Percentiles rank a stretch among this genome's conserved stretches.
Evolutionary conservation across 2,888 invertebrate species (phyloP).

Genomic region (Nomada ruficornis): DNA sequence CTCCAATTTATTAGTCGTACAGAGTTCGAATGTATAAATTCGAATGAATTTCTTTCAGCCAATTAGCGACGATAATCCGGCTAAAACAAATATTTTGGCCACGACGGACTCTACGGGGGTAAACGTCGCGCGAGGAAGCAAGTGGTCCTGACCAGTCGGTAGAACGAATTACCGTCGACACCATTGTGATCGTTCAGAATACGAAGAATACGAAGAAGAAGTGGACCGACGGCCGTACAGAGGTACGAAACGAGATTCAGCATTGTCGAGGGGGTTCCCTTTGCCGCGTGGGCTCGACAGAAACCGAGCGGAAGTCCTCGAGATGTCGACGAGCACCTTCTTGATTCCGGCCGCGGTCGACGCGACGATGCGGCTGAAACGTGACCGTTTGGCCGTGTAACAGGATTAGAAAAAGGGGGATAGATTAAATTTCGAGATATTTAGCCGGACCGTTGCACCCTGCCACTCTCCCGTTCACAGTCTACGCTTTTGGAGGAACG

Average conservation of each 20-base stretch:
- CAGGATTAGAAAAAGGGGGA: conserved; percentile 75
- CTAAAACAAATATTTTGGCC: conserved; percentile 18
- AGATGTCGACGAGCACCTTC: conserved; percentile 59
- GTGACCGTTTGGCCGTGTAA: conserved; percentile 78
- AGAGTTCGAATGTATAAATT: too few species aligned
- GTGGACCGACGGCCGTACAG: conserved; percentile 5
- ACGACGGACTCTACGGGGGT: conserved; percentile 61
- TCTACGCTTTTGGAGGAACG: neutral
- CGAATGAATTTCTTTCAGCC: too few species aligned
- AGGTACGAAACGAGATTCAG: conserved; percentile 63
- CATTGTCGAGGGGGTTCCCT: conserved; percentile 56
- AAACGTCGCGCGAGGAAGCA: conserved; percentile 25
- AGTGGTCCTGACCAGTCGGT: conserved; percentile 15
- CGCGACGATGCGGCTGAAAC: conserved; percentile 47
- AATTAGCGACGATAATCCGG: too few species aligned
- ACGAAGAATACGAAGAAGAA: neutral
- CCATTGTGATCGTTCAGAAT: conserved; percentile 30
- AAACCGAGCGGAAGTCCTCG: conserved; percentile 64
- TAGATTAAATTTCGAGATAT: conserved; percentile 80
- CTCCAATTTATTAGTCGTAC: too few species aligned
- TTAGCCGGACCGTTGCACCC: conserved; percentile 63
- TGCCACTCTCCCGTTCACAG: neutral
- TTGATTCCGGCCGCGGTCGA: conserved; percentile 65
- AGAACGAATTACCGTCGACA: conserved; percentile 39
- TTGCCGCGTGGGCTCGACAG: conserved; percentile 50